Base-by-base conservation (phyloP, 2,888 invertebrate species). In the Callimorpha dominula region DNA sequence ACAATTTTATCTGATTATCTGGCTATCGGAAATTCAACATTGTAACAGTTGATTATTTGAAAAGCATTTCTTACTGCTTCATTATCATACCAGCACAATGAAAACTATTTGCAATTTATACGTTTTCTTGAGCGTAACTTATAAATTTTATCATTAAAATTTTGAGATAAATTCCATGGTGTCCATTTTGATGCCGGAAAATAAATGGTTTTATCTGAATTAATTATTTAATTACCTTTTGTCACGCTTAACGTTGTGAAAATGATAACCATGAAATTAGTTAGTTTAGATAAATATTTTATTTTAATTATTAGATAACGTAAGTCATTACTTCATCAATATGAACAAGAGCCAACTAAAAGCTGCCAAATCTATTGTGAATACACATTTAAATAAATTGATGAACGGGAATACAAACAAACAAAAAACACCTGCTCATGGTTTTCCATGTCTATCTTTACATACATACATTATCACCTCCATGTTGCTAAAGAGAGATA, bases 1-100 rank as follows among this genome's bases (percentile, higher is more conserved):
- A 77, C 70, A 75, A 75, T 74, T 77, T 73, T 70, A 72, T 76
- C 72, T 68, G 68, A 78, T 73, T 42, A 74, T 73, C 70, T 73
- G 70, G 70, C 52, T 70, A 73, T 46, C 42, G 65, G 64, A 76
- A 78, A 72, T 70, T 71, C 60, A 70, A 52, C 42, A 75, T 72
- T 62, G 20, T 46, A 31, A 60, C 60, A 5, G 40, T 40, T 60
- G 15, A 17, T 52, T 52, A 52, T 20, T 57, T 31, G 20, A 57
- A 57, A 57, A 20, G n/a, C n/a, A n/a, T 31, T 46, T 14, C 31
- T 20, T 50, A 46, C 60, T 42, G 12, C 14, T 54, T 14, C 7
- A 8, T 57, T 57, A 20, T 4, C 0, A 4, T 0, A 4, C 2
- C n/a, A n/a, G n/a, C 1, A 8, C 6, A 4, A 52, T 9, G 17